Base-by-base conservation (phyloP, 2,888 invertebrate genomes). In the Scaptomyza polygonia region DNA sequence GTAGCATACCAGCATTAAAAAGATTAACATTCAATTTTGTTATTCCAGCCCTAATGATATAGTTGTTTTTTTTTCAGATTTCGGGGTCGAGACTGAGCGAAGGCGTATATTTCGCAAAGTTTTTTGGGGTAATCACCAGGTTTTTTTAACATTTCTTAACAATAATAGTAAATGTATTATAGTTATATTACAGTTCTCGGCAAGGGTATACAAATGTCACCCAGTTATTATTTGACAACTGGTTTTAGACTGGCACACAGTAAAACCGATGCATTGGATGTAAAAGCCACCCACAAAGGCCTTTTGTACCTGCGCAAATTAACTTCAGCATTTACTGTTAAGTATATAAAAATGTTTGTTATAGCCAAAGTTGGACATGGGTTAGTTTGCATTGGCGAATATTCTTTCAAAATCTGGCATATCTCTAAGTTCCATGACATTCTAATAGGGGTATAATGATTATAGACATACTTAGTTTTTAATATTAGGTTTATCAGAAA, bases 271-370 rank as follows among this genome's bases (percentile, higher is more conserved):
- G 52, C 56, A 43, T 52, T 30, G 40, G 39, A 30, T 42, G 8
- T 54, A 32, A 65, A 72, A 32, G 29, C 52, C 55, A n/a, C n/a
- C n/a, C n/a, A n/a, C n/a, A n/a, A 65, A 72, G 36, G 29, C 52
- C 55, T 70, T 77, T 65, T 69, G 75, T 81, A 80, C 69, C 80
- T 86, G 84, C 65, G 77, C 84, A 77, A 79, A 77, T 70, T 73
- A 39, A 52, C 76, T 72, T 82, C 66, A 56, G 57, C 64, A 72
- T 72, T 82, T 54, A 45, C 54, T 72, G 77, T 77, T 72, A 42
- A 57, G 51, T 55, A 72, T 72, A 77, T 65, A 81, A 68, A 80
- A 79, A 70, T 77, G 77, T 63, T 67, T 79, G 83, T 70, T 32
- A 57, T 65, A 70, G 68, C 86, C 82, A 56, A 55, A 16, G 45